phyloP scores from a whole-genome alignment of 2,888 invertebrate species.

The Stratiomys singularior region DNA sequence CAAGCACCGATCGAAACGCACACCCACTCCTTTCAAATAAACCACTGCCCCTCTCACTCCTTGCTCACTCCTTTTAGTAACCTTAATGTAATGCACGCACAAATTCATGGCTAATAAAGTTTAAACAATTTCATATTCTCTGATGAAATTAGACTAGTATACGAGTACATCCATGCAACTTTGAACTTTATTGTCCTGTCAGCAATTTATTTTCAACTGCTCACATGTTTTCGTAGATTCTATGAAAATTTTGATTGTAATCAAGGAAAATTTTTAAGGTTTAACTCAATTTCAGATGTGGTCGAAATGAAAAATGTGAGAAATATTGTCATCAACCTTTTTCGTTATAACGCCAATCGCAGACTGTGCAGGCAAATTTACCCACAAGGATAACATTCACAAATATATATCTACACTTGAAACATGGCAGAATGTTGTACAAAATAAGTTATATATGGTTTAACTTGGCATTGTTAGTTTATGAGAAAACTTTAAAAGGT shows the following conservation, averaged over 20 bases:
- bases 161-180: not conserved
- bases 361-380: not conserved
- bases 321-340: constrained; percentile 8
- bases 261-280: not conserved
- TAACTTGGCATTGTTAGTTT: too few relatives aligned
- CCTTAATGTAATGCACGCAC: too few relatives aligned
- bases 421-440: too few relatives aligned
- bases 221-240: not conserved
- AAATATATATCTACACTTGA: too few relatives aligned
- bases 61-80: too few relatives aligned
- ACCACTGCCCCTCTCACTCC: too few relatives aligned
- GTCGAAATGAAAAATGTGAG: constrained; percentile 32
- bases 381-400: too few relatives aligned
- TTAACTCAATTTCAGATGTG: not conserved
- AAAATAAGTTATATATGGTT: too few relatives aligned
- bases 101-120: too few relatives aligned
- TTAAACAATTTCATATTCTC: not conserved
- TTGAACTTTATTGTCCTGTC: not conserved
- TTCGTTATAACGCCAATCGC: constrained; percentile 5
- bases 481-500: too few relatives aligned
- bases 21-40: too few relatives aligned
- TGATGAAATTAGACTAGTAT: not conserved
- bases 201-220: not conserved
- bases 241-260: not conserved
- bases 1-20: too few relatives aligned